Evolutionary conservation across 2,113 vertebrate genomes (phyloP), one percentile per base, ranked within the genome.

Genomic region (Podarcis cretensis): DNA sequence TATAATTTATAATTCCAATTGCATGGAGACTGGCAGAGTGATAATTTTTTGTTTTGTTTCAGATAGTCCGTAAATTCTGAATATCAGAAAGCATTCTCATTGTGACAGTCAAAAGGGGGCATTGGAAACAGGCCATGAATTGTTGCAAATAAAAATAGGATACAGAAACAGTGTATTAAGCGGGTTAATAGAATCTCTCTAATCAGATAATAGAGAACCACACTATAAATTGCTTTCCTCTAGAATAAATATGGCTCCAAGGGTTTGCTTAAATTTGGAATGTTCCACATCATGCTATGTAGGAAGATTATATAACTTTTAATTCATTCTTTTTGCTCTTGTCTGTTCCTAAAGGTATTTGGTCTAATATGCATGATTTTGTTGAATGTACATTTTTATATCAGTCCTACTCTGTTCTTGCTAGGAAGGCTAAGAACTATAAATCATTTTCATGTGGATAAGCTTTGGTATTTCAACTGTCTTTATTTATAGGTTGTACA

Each of bases 401-500:
- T 93, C 83, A 95, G 82, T 88, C 71, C 20, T 90, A 85, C 48
- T 48, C 82, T 91, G 82, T 78, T 94, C 83, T 90, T 86, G 63
- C 91, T 90, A 92, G 87, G 63, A 85, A 75, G 48, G 82, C 84
- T 30, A 54, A 91, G 91, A 91, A 92, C 92, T 81, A 87, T 92
- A 93, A 92, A 95, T 93, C 20, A 90, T 90, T 93, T 89, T 83
- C 81, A 87, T 92, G 87, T 85, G 91, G 74, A 89, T 90, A 87
- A 69, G 84, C 90, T 84, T 92, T 90, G n/a, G 84, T 91, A 88
- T 94, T 92, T 92, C 90, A 68, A 94, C 66, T 9, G 92, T 83
- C 68, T 90, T 75, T 95, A 94, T 96, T 96, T 96, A 92, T 87
- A 83, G 73, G 75, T 88, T 94, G 68, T 63, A 96, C 95, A 94